Percentiles rank a stretch among this genome's conserved stretches.
phyloP scores from a whole-genome alignment of 2,888 invertebrate genomes.

The Meganola albula region DNA sequence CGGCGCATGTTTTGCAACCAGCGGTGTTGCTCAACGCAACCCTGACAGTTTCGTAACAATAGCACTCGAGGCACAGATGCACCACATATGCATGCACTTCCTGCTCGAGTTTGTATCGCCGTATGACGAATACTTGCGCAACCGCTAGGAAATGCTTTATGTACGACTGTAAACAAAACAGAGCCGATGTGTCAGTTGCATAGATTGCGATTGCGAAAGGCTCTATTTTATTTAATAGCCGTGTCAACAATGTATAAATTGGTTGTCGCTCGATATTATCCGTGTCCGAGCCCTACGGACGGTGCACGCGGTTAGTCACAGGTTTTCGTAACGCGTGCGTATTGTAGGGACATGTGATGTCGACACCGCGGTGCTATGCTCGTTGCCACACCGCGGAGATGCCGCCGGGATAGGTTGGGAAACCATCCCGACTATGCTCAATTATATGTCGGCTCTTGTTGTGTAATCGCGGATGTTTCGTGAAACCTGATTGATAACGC shows the following conservation, averaged over 20 bases:
- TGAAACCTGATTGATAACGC: conserved; percentile 53
- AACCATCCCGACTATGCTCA: conserved; percentile 72
- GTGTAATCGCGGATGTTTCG: conserved; percentile 54
- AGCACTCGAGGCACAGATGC: conserved; percentile 67
- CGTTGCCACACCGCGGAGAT: conserved; percentile 66
- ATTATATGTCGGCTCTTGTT: conserved; percentile 64
- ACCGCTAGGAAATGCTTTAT: conserved; percentile 52
- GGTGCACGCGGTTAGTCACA: conserved; percentile 60
- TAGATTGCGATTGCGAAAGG: conserved; percentile 58
- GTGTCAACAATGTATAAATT: conserved; percentile 47
- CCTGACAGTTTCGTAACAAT: conserved; percentile 75
- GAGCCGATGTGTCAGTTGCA: conserved; percentile 47
- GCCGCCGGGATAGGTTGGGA: conserved; percentile 75
- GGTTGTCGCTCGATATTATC: conserved; percentile 37
- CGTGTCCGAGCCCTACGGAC: conserved; percentile 47
- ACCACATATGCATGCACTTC: conserved; percentile 73
- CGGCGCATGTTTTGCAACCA: conserved; percentile 59
- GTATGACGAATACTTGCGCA: conserved; percentile 63
- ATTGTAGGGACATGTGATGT: conserved; percentile 72
- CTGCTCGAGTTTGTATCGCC: conserved; percentile 68
- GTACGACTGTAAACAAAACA: conserved; percentile 49
- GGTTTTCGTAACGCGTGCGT: conserved; percentile 73
- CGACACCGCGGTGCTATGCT: conserved; percentile 57
- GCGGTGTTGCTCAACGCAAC: conserved; percentile 70
- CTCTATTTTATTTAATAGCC: conserved; percentile 45